Conservation (phyloP, 1,140 invertebrate genomes). For the Nephila pilipes region DNA sequence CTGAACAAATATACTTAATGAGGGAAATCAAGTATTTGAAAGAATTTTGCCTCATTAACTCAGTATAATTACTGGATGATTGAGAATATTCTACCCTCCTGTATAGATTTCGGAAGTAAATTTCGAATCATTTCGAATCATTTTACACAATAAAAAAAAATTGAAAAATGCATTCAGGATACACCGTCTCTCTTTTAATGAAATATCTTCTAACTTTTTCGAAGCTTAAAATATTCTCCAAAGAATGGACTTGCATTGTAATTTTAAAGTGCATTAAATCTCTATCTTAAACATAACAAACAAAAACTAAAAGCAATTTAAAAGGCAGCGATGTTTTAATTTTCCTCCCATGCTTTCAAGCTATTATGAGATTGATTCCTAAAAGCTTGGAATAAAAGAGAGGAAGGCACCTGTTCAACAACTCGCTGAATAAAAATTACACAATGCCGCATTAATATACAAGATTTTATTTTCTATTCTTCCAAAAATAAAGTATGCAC, state of each 20-base stretch:
- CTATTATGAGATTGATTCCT: neutral
- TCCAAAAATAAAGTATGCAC: too few relatives aligned
- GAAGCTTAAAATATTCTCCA: neutral
- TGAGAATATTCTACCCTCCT: too few relatives aligned
- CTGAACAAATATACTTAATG: too few relatives aligned
- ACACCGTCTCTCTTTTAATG: neutral
- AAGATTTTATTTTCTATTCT: too few relatives aligned
- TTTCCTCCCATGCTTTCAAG: neutral
- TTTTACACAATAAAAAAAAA: neutral
- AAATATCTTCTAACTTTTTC: neutral
- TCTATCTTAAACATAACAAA: neutral
- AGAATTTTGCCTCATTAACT: too few relatives aligned
- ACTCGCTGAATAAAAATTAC: too few relatives aligned
- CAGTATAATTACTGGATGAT: too few relatives aligned
- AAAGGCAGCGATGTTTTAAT: neutral
- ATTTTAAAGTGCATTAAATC: conserved; percentile 1
- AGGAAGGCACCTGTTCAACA: too few relatives aligned
- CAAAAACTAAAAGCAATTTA: neutral
- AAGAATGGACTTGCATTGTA: neutral
- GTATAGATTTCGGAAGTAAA: too few relatives aligned
- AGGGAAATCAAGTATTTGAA: too few relatives aligned
- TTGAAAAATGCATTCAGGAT: neutral
- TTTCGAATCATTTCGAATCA: too few relatives aligned
- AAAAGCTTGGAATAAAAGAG: neutral
- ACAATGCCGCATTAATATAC: too few relatives aligned